Evolutionary conservation across 2,888 invertebrate species (phyloP), one percentile per base, ranked within the genome.

Genomic region (Crematogaster levior): DNA sequence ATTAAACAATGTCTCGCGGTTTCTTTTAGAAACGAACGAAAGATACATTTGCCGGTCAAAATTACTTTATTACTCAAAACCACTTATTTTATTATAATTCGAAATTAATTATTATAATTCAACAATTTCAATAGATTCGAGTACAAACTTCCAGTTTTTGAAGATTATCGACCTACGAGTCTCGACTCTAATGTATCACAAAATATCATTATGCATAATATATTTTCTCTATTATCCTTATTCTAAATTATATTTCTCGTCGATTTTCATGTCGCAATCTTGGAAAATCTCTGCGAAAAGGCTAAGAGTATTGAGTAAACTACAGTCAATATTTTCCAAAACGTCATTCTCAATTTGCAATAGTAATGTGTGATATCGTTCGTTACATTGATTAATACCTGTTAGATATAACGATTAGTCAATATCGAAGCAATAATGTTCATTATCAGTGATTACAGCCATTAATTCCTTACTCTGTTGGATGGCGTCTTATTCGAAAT

Each of bases 401-500:
- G n/a, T 46, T 63, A 75, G 27, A 30, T 51, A 40, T 75, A 66
- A 37, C 1, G 24, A 30, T 40, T 37, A 34, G 34, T 48, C 15
- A 60, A 27, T 43, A 37, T 30, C 7, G 24, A 63, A 53, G 21
- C 65, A 51, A 51, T 75, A 53, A 66, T 15, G 27, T 21, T 51
- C 46, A 34, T 74, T 37, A 40, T 7, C 5, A 40, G 5, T 48
- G 18, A 51, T 63, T 51, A 51, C 51, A 40, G 9, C 27, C 40
- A 66, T 75, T 75, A 27, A 75, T 65, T 75, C 6, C 3, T 73
- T 61, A n/a, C 15, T 65, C 30, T 53, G 15, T 65, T 53, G 10
- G 9, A 73, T 43, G 21, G 34, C 46, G 34, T 63, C 6, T 48
- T 74, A 37, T 37, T 40, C 12, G 4, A 21, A 51, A 75, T 40